These are phyloP conservation scores for Oxygymnocypris stewartii DNA, from an alignment of 2,113 vertebrate species.

Conservation along the genomic window DNA sequence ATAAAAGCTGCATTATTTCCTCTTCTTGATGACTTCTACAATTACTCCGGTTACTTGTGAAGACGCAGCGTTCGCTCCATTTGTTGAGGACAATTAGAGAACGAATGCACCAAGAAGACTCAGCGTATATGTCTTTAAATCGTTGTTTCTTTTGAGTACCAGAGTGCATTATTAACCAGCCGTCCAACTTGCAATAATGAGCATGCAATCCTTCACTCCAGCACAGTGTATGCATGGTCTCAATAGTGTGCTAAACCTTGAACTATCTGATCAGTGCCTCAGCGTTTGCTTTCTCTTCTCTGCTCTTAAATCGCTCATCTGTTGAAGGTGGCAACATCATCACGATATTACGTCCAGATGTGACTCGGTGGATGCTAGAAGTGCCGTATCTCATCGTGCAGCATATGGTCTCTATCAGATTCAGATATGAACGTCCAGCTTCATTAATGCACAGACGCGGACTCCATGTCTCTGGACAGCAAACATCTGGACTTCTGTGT, in stretches of 20 bases:
- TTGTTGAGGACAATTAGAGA: constrained; percentile 50
- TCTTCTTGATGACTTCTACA: constrained; percentile 38
- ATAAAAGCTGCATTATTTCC: constrained; percentile 40
- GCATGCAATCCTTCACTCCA: background rate
- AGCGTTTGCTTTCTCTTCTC: background rate
- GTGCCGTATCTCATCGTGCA: constrained; percentile 58
- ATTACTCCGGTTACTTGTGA: constrained; percentile 45
- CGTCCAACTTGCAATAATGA: background rate
- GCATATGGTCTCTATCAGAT: constrained; percentile 55
- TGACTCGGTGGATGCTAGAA: constrained; percentile 64
- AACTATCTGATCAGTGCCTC: constrained; percentile 43
- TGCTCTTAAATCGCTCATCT: constrained; percentile 45
- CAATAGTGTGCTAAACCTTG: background rate
- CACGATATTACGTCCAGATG: constrained; percentile 72
- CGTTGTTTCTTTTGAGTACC: background rate
- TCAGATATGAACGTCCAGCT: constrained; percentile 59
- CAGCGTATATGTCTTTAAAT: constrained; percentile 34
- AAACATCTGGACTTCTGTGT: constrained; percentile 65
- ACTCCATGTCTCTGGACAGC: constrained; percentile 58
- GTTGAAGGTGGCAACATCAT: constrained; percentile 52
- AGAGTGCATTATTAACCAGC: background rate
- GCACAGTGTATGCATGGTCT: background rate
- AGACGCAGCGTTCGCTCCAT: constrained; percentile 24
- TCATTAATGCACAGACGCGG: constrained; percentile 74
- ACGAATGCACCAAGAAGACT: constrained; percentile 44